Percentiles rank a stretch among this genome's conserved stretches.
phyloP scores from a whole-genome alignment of 2,113 vertebrate genomes.

The Triplophysa dalaica region DNA sequence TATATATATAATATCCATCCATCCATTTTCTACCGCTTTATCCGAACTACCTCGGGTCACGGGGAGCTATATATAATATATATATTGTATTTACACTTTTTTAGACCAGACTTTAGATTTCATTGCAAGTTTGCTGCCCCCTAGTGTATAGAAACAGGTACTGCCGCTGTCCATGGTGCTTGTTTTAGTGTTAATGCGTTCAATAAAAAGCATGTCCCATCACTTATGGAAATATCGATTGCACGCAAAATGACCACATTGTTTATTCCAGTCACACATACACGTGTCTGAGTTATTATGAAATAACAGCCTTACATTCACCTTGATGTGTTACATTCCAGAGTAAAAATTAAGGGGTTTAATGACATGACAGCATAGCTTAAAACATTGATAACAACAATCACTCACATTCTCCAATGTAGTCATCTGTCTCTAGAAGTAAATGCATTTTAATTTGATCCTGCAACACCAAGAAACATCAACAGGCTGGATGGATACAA shows the following conservation, averaged over 20 bases:
- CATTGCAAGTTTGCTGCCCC: slow-evolving; percentile 57
- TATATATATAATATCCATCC: no score
- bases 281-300: no score
- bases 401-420: not conserved
- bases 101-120: not conserved
- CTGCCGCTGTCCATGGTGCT: slow-evolving; percentile 51
- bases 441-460: not conserved
- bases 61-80: no score
- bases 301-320: no score
- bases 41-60: no score
- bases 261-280: not conserved
- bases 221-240: not conserved
- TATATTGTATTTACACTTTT: not conserved
- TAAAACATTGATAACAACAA: not conserved
- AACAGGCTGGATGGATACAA: no score
- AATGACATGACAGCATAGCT: not conserved
- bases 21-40: no score
- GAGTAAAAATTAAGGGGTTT: no score
- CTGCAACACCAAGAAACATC: not conserved
- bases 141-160: slow-evolving; percentile 54
- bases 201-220: no score
- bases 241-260: not conserved
- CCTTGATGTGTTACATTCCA: no score
- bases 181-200: not conserved
- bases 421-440: not conserved